A percentile compares a stretch with the other conserved stretches of the same genome.
phyloP scores from a whole-genome alignment of 2,113 vertebrate species.

The Mugil cephalus region DNA sequence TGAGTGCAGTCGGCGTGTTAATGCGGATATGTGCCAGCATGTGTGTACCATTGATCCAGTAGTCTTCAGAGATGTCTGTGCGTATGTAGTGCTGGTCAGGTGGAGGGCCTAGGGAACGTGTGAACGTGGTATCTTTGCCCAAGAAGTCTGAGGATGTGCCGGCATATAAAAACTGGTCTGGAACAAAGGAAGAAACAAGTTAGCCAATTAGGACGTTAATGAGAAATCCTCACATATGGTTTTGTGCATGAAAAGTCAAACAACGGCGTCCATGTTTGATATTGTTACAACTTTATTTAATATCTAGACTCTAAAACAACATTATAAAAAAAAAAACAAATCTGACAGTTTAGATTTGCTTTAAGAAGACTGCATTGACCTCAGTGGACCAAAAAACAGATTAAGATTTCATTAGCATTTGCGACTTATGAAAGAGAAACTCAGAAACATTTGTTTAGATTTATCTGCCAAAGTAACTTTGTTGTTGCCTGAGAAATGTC shows the following conservation, averaged over 20 bases:
- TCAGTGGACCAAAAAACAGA: constrained; percentile 19
- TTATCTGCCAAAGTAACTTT: constrained; percentile 38
- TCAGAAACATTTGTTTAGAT: constrained; percentile 34
- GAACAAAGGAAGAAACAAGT: constrained; percentile 10
- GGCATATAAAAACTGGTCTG: constrained; percentile 94
- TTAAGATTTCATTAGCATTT: constrained; percentile 21
- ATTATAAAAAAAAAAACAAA: background rate
- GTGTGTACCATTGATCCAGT: constrained; percentile 94
- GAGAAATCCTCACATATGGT: background rate
- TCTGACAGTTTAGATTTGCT: background rate
- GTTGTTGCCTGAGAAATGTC: constrained; percentile 17
- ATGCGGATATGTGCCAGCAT: constrained; percentile 54
- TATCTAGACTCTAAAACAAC: background rate
- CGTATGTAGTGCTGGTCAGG: constrained; percentile 95
- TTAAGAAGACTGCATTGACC: background rate
- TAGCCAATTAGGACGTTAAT: background rate
- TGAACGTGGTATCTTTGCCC: constrained; percentile 95
- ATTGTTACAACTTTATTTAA: background rate
- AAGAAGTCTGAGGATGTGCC: constrained; percentile 98
- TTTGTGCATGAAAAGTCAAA: background rate
- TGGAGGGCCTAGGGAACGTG: constrained; percentile 93
- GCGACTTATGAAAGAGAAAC: constrained; percentile 5
- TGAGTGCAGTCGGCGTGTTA: constrained; percentile 46
- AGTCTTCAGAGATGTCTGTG: constrained; percentile 96
- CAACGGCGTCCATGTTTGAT: background rate